Evolutionary conservation across 2,113 vertebrate genomes (phyloP), one percentile per base, ranked within the genome.

Genomic region (Rhodinocichla rosea): DNA sequence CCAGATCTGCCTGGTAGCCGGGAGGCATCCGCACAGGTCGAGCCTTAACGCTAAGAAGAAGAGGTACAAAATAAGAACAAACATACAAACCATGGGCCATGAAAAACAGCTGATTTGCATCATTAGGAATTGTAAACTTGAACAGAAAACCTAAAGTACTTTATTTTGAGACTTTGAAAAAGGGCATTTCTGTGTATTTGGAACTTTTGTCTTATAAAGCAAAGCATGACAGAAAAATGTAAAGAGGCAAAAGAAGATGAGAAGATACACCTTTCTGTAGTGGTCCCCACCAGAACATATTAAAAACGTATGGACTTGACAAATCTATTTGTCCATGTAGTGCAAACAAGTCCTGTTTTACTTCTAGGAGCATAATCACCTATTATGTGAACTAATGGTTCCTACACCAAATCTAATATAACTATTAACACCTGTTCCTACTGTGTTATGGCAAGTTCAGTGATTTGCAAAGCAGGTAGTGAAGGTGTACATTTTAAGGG

Each of bases 1-100:
- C 99, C 50, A 99, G 98, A 84, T 99, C 98, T 44, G 99, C 99
- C 96, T 99, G 99, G 98, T 99, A 99, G 12, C 99, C 99, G 33
- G 99, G 98, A 63, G 99, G 98, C 97, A 99, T 99, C 87, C 98
- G 97, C n/a, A 99, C 98, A 50, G 98, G 97, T 35, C 98, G 98
- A 55, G 98, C 98, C 97, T 99, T 99, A 93, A 99, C 99, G 22
- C 99, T 98, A 86, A 68, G 52, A 87, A 89, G 32, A 92, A 47
- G 57, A 81, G 10, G 42, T 49, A 94, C 44, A 95, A 83, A 86
- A 70, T 85, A 56, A 77, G 87, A 88, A 94, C 27, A 79, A 84
- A 70, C 15, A 93, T 44, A 44, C 21, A 71, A 18, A 57, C 23
- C 71, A 8, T 15, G 39, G 16, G 47, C 45, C 40, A 68, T 4